Evolutionary conservation across 2,113 vertebrate genomes (phyloP).

Genomic region (Strigops habroptila): DNA sequence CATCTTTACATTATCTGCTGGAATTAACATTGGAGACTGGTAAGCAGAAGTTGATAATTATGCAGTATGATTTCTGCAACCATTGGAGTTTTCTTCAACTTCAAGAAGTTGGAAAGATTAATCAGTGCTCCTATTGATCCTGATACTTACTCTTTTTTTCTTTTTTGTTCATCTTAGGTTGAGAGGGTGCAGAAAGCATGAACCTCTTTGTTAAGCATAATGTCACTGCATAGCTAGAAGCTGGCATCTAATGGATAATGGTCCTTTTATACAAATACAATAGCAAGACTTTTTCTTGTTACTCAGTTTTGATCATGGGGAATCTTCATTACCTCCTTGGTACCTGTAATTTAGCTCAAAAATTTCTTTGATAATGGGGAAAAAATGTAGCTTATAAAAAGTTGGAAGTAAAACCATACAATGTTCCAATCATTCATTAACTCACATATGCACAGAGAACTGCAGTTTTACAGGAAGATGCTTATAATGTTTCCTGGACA

Average conservation of each 20-base stretch:
- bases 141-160: not conserved
- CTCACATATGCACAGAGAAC: not conserved
- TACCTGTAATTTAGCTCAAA: not conserved
- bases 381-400: not conserved
- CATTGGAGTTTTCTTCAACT: not conserved
- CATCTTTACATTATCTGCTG: not conserved
- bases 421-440: not conserved
- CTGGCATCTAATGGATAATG: not conserved
- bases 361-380: not conserved
- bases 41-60: not conserved
- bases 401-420: not conserved
- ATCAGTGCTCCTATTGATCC: not conserved
- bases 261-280: not conserved
- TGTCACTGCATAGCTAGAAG: not conserved
- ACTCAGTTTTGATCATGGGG: not conserved
- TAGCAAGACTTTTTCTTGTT: not conserved
- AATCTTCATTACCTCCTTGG: not conserved
- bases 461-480: not conserved
- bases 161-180: not conserved
- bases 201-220: not conserved
- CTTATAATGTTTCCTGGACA: not conserved
- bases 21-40: not conserved
- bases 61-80: not conserved
- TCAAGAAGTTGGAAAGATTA: not conserved
- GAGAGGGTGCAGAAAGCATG: not conserved